Conservation (phyloP, 2,888 invertebrate genomes). For the Boloria euphrosyne region DNA sequence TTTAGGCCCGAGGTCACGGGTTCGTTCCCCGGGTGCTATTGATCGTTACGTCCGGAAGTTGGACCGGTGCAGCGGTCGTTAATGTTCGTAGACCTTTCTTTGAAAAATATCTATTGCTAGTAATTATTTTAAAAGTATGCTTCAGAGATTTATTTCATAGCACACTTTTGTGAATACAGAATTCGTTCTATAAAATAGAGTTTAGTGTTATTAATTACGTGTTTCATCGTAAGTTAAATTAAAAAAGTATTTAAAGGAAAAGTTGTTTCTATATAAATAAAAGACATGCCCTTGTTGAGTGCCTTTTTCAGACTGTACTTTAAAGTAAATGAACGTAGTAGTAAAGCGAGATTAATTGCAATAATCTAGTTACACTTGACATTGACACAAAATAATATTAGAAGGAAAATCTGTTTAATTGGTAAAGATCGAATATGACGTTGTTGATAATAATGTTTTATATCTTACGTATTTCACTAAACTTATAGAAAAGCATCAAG, state of each 20-base stretch:
- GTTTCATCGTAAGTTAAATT: too few relatives aligned
- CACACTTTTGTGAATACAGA: too few relatives aligned
- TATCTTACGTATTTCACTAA: too few relatives aligned
- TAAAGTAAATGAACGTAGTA: slow-evolving; percentile 18
- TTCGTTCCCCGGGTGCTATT: slow-evolving; percentile 80
- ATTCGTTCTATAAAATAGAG: too few relatives aligned
- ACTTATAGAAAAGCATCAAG: not conserved
- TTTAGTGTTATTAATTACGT: too few relatives aligned
- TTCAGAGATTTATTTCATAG: not conserved
- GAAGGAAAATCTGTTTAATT: slow-evolving; percentile 62
- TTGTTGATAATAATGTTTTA: slow-evolving; percentile 38
- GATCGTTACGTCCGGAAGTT: slow-evolving; percentile 79
- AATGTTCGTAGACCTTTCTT: slow-evolving; percentile 59
- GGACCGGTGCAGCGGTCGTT: slow-evolving; percentile 68
- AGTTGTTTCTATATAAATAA: too few relatives aligned
- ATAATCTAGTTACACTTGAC: slow-evolving; percentile 67
- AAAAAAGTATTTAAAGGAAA: too few relatives aligned
- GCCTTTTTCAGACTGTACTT: slow-evolving; percentile 12
- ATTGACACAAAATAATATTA: slow-evolving; percentile 65
- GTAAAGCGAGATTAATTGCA: slow-evolving; percentile 42
- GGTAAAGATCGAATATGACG: slow-evolving; percentile 48
- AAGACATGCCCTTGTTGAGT: not conserved
- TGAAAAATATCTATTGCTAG: slow-evolving; percentile 9
- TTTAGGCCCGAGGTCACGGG: slow-evolving; percentile 75
- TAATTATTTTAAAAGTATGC: not conserved